A percentile compares a stretch with the other conserved stretches of the same genome.
Evolutionary conservation across 2,113 vertebrate species (phyloP).

Genomic region (Centropus unirufus): DNA sequence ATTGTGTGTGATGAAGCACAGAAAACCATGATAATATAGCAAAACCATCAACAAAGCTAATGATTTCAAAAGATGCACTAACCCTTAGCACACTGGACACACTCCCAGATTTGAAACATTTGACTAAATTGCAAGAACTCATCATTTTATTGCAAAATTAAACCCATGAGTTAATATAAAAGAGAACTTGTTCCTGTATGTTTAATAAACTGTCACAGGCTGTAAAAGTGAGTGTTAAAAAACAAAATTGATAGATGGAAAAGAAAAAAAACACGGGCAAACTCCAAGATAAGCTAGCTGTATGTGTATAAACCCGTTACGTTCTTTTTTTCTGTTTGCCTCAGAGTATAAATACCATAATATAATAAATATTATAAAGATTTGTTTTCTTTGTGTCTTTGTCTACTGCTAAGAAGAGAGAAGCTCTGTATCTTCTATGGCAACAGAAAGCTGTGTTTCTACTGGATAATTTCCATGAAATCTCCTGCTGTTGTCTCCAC

Average conservation of each 20-base stretch:
- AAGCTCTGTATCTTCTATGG: slow-evolving; percentile 26
- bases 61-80: background rate
- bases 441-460: slow-evolving; percentile 14
- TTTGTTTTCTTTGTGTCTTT: slow-evolving; percentile 22
- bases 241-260: background rate
- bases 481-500: background rate
- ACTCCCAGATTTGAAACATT: background rate
- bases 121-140: background rate
- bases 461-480: slow-evolving; percentile 38
- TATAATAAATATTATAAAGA: background rate
- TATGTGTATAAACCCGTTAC: background rate
- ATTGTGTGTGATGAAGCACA: background rate
- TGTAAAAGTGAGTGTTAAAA: background rate
- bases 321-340: slow-evolving; percentile 25
- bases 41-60: background rate
- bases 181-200: background rate
- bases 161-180: background rate
- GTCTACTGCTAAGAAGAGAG: background rate
- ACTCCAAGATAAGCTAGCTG: background rate
- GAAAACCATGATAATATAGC: background rate
- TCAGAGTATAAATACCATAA: slow-evolving; percentile 37
- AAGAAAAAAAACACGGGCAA: background rate
- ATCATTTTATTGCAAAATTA: background rate
- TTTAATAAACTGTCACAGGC: slow-evolving; percentile 5
- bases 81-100: background rate